Evolutionary conservation across 1,140 invertebrate genomes (phyloP).

Genomic region (Rhynchophorus ferrugineus): DNA sequence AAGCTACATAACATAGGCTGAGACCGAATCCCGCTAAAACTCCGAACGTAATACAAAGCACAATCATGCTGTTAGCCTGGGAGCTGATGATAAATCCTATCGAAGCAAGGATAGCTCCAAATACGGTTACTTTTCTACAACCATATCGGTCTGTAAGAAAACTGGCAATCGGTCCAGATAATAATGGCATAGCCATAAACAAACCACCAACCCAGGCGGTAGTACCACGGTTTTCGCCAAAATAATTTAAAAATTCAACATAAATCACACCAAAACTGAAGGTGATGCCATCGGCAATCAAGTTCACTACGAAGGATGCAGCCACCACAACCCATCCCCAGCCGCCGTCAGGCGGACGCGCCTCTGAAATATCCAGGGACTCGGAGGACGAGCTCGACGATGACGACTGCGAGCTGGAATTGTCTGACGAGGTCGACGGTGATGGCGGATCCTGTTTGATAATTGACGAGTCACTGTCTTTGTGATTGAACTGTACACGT

Average conservation of each 20-base stretch:
- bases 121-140: slow-evolving; percentile 72
- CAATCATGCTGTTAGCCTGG: slow-evolving; percentile 65
- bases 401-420: slow-evolving; percentile 40
- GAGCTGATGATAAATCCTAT: slow-evolving; percentile 76
- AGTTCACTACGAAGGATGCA: slow-evolving; percentile 80
- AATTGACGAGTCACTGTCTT: slow-evolving; percentile 36
- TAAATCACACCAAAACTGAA: slow-evolving; percentile 82
- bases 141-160: slow-evolving; percentile 81
- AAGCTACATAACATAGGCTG: slow-evolving; percentile 80
- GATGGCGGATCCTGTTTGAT: slow-evolving; percentile 36
- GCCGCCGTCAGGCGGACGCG: slow-evolving; percentile 64
- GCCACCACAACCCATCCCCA: slow-evolving; percentile 78
- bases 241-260: slow-evolving; percentile 71
- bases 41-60: slow-evolving; percentile 78
- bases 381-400: slow-evolving; percentile 44
- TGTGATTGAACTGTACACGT: slow-evolving; percentile 54
- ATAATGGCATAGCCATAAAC: slow-evolving; percentile 80
- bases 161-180: slow-evolving; percentile 83
- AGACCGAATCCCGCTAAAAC: slow-evolving; percentile 80
- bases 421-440: slow-evolving; percentile 34
- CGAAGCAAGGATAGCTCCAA: slow-evolving; percentile 68
- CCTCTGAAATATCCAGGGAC: slow-evolving; percentile 54
- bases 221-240: slow-evolving; percentile 71
- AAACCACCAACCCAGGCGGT: slow-evolving; percentile 85
- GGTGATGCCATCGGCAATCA: slow-evolving; percentile 85